Base-by-base conservation (phyloP, 1,140 invertebrate genomes). In the Bombus cullumanus region DNA sequence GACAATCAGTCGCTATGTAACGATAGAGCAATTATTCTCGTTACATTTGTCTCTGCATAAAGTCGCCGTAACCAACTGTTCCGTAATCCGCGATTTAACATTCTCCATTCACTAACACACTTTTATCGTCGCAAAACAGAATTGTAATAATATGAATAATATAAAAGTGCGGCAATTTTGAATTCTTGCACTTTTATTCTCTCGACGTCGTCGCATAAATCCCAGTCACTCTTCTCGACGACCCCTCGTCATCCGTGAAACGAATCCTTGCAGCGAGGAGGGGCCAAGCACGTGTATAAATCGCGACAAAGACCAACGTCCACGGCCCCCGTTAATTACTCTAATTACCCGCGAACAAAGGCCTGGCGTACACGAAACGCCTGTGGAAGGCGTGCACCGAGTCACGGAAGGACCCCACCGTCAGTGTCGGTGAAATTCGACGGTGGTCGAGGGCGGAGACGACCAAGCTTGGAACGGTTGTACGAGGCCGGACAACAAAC, bases 401-500 rank as follows among this genome's bases (percentile, higher is more conserved):
- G 80, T 81, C 71, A 53, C 69, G 72, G 41, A 75, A 31, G 41
- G 41, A 25, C n/a, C 59, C 47, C 47, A 53, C 1, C 5, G 47
- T 53, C 47, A 22, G 18, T 53, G 47, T 5, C 1, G 59, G 10
- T 75, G 84, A 86, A 76, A 82, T 82, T 86, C 72, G 64, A 72
- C 43, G 59, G 78, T 53, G 41, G 81, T 74, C 75, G 83, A 68
- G n/a, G 47, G 73, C 25, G 15, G 64, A 64, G 43, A 57, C 73
- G 73, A 73, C 71, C 71, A 39, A n/a, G 74, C 39, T 71, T 75
- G 73, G 79, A 84, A 87, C 66, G 87, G 77, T 87, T 87, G 81
- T 82, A 87, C 69, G 57, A 77, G 86, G 82, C 79, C 87, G 68
- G 79, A 86, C 85, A 87, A 87, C 85, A 89, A 92, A 92, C 91